Base-by-base conservation (phyloP, 2,113 vertebrate genomes). In the Serinus canaria region DNA sequence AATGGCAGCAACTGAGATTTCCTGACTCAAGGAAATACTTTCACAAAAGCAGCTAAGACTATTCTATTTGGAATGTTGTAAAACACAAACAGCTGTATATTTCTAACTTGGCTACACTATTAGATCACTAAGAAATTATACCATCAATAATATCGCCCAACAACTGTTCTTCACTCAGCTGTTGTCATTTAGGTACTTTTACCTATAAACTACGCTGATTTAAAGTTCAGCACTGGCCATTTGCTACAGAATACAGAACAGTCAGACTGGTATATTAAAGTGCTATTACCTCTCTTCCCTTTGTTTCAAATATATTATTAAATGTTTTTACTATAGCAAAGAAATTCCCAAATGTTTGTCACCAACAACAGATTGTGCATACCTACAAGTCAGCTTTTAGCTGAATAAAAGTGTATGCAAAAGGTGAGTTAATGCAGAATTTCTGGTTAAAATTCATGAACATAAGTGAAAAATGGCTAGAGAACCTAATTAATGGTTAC, bases 381-480 rank as follows among this genome's bases (percentile, higher is more conserved):
- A 79, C 33, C 28, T 53, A 76, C 43, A 94, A 81, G 73, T 94
- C 53, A 68, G 21, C 55, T 62, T 84, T 63, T 76, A 78, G n/a
- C 14, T 19, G 52, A 47, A 91, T 52, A 30, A 53, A 92, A 77
- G 11, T 4, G 2, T 13, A 47, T 13, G 24, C 12, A 96, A 90
- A 85, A 85, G n/a, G 20, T 86, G 28, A 73, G 68, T 67, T 55
- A 68, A 55, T 94, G 60, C 13, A 74, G 78, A 76, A 53, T 52
- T 11, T 83, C 35, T 78, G 78, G 59, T 89, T 80, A 87, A 97
- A 85, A 91, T 73, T 83, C 21, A 46, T 33, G 70, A 70, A 93
- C 24, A 5, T 43, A 85, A 95, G 78, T 49, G 2, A 70, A 86
- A 94, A 95, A 84, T 21, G 31, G 31, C 41, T 84, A 79, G 18